These are phyloP conservation scores for Synanthedon vespiformis DNA, from an alignment of 2,888 invertebrate species.

Conservation along the genomic window DNA sequence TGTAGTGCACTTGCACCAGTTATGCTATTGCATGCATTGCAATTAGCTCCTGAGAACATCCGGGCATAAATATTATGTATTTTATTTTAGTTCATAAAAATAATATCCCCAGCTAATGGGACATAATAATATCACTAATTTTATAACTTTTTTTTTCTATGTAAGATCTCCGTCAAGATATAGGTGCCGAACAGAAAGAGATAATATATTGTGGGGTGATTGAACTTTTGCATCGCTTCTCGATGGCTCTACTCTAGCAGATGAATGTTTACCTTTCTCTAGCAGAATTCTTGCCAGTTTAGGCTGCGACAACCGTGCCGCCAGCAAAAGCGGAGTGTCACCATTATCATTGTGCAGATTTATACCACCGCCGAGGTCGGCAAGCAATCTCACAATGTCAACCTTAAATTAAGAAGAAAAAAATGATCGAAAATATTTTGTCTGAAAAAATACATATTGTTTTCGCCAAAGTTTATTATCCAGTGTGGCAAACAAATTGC, in stretches of 20 bases:
- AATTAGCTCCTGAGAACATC: slow-evolving; percentile 61
- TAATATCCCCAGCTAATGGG: too few species aligned
- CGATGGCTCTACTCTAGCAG: too few species aligned
- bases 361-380: slow-evolving; percentile 67
- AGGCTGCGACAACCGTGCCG: slow-evolving; percentile 59
- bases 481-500: too few species aligned
- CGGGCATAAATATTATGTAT: neutral
- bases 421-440: too few species aligned
- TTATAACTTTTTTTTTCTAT: too few species aligned
- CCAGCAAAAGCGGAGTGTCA: slow-evolving; percentile 76
- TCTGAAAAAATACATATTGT: too few species aligned
- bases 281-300: slow-evolving; percentile 65
- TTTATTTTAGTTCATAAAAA: neutral
- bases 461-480: too few species aligned
- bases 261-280: slow-evolving; percentile 55
- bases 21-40: slow-evolving; percentile 62
- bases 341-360: slow-evolving; percentile 75
- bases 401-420: slow-evolving; percentile 25
- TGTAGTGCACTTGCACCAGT: slow-evolving; percentile 73
- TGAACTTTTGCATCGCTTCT: too few species aligned
- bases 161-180: too few species aligned
- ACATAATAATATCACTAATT: too few species aligned
- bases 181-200: too few species aligned
- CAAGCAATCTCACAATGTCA: slow-evolving; percentile 68
- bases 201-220: too few species aligned